A percentile compares a stretch with the other conserved stretches of the same genome.
Evolutionary conservation across 2,797 vertebrate species (phyloP).

Genomic region (Morus bassanus): DNA sequence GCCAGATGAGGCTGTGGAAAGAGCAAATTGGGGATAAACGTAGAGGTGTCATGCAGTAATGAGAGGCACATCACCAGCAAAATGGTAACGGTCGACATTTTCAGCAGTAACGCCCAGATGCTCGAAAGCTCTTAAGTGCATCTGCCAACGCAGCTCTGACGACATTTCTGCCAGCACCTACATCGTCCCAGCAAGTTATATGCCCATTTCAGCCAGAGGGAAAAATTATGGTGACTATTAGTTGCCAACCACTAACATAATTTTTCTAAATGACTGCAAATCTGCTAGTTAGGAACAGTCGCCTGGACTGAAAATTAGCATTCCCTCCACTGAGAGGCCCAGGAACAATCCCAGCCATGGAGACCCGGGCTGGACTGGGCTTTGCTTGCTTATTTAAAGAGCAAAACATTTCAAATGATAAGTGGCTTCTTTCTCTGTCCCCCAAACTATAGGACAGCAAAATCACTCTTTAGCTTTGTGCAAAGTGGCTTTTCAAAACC

Average conservation of each 20-base stretch:
- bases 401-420: neutral
- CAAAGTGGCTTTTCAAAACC: neutral
- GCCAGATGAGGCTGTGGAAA: constrained; percentile 90
- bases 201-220: neutral
- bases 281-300: neutral
- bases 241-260: neutral
- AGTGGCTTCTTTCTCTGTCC: neutral
- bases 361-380: fast-evolving
- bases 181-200: neutral
- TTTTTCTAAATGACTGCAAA: neutral
- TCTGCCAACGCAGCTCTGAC: neutral
- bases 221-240: neutral
- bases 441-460: neutral
- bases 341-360: fast-evolving
- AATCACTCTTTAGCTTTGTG: neutral
- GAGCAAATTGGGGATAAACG: neutral
- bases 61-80: neutral
- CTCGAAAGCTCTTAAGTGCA: neutral
- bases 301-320: neutral
- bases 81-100: neutral
- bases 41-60: neutral
- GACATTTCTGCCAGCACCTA: neutral
- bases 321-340: neutral
- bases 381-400: neutral
- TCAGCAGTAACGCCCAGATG: neutral